A percentile compares a stretch with the other conserved stretches of the same genome.
Evolutionary conservation across 2,888 invertebrate genomes (phyloP).

Genomic region (Arrhopalites spinosus): DNA sequence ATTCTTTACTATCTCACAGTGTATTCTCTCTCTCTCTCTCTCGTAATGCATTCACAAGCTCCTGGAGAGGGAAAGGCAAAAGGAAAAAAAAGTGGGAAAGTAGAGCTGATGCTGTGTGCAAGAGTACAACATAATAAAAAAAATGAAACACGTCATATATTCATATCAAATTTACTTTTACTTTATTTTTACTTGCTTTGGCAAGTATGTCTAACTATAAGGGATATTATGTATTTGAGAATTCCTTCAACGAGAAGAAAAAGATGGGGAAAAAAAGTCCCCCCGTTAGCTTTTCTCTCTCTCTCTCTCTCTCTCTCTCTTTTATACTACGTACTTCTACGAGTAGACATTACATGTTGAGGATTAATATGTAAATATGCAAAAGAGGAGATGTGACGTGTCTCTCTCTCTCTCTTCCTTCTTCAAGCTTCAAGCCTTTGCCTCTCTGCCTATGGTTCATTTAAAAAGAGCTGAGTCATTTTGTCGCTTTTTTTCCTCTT

Average conservation of each 20-base stretch:
- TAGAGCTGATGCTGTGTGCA: no score
- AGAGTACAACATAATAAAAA: no score
- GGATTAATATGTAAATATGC: constrained; percentile 26
- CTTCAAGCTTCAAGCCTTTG: not conserved
- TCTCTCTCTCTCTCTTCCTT: not conserved
- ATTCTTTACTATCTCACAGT: constrained; percentile 13
- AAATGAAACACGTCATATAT: no score
- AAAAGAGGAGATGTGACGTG: constrained; percentile 14
- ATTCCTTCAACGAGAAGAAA: not conserved
- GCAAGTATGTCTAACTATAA: no score
- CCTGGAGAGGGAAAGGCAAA: no score
- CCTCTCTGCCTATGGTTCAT: not conserved
- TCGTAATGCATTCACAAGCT: constrained; percentile 9
- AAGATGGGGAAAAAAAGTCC: not conserved
- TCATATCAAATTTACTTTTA: no score
- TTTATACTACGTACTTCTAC: not conserved
- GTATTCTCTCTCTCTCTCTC: not conserved
- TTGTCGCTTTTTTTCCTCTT: not conserved
- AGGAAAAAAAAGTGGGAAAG: no score
- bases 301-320: constrained; percentile 5
- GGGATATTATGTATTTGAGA: not conserved
- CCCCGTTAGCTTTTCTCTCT: not conserved
- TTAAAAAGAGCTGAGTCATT: constrained; percentile 21
- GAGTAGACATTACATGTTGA: constrained; percentile 1
- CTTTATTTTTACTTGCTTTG: no score